phyloP scores from a whole-genome alignment of 2,888 invertebrate genomes.

The Drosophila bunnanda region DNA sequence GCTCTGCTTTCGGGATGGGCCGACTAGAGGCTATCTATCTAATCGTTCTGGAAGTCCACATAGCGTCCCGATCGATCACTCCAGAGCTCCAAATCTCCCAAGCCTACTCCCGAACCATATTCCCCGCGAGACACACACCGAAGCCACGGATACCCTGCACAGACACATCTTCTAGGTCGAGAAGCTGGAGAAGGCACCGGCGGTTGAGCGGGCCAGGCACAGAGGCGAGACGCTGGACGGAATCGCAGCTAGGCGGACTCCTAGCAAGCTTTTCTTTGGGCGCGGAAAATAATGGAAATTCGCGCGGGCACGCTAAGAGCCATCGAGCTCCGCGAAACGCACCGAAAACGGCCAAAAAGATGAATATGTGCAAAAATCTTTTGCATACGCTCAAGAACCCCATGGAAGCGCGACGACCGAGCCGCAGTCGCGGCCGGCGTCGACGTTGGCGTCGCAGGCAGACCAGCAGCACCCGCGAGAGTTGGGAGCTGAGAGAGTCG shows the following conservation, averaged over 20 bases:
- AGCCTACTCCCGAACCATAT: background rate
- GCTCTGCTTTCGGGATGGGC: slow-evolving; percentile 11
- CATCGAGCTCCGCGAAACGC: slow-evolving; percentile 82
- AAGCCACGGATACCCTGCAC: background rate
- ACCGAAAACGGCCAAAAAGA: slow-evolving; percentile 84
- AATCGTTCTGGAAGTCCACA: background rate
- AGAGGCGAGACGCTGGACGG: slow-evolving; percentile 16
- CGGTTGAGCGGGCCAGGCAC: slow-evolving; percentile 3
- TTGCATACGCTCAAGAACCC: slow-evolving; percentile 84
- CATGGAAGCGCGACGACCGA: slow-evolving; percentile 65
- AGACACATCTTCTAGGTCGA: background rate
- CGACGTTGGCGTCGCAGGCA: slow-evolving; percentile 52
- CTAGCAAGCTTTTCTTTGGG: slow-evolving; percentile 55
- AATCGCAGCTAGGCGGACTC: slow-evolving; percentile 1
- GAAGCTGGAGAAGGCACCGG: background rate
- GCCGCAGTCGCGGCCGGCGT: slow-evolving; percentile 58
- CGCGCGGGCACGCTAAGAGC: slow-evolving; percentile 51
- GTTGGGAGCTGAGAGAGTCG: slow-evolving; percentile 56
- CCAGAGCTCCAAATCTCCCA: too few relatives aligned
- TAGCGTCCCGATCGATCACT: background rate
- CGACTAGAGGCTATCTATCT: background rate
- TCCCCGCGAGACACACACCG: slow-evolving; percentile 1
- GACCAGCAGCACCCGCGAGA: slow-evolving; percentile 37
- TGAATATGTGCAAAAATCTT: slow-evolving; percentile 84
- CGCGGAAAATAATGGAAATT: slow-evolving; percentile 62